These are phyloP conservation scores for Rachycentron canadum DNA, from an alignment of 2,797 vertebrate species.

Conservation along the genomic window DNA sequence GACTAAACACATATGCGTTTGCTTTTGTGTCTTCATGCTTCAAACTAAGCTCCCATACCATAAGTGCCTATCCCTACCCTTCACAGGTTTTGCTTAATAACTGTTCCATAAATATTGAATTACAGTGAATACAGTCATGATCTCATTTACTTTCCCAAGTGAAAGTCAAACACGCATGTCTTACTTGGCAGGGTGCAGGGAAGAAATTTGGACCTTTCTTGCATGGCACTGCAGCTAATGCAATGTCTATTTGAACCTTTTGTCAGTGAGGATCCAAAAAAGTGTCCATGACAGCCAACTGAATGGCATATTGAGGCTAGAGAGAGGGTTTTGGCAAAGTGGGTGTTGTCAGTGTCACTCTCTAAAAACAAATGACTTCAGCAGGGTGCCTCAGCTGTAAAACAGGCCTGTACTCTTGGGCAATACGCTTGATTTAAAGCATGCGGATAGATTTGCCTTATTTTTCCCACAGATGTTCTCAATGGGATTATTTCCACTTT, in stretches of 20 bases:
- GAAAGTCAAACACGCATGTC: conserved; percentile 39
- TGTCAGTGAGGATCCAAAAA: conserved; percentile 45
- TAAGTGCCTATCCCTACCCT: conserved; percentile 29
- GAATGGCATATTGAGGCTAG: conserved; percentile 52
- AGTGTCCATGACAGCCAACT: conserved; percentile 35
- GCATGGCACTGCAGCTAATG: conserved; percentile 23
- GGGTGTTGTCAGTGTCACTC: conserved; percentile 48
- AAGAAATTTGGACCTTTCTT: conserved; percentile 37
- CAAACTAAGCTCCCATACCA: conserved; percentile 6
- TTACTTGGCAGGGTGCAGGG: conserved; percentile 43
- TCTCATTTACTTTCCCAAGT: conserved; percentile 54
- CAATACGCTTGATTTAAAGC: neutral
- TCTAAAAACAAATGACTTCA: conserved; percentile 70
- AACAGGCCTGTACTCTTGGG: conserved; percentile 30
- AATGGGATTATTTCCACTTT: conserved; percentile 21
- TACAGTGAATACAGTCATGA: conserved; percentile 45
- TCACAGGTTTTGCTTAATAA: conserved; percentile 37
- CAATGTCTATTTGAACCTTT: conserved; percentile 40
- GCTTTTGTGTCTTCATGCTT: neutral
- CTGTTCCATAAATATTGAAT: conserved; percentile 62
- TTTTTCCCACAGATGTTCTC: conserved; percentile 26
- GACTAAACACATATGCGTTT: neutral
- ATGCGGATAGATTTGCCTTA: conserved; percentile 18
- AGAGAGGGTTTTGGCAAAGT: conserved; percentile 29
- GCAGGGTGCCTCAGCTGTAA: conserved; percentile 34